Evolutionary conservation across 2,797 vertebrate species (phyloP), one percentile per base, ranked within the genome.

Genomic region (Geotrypetes seraphini): DNA sequence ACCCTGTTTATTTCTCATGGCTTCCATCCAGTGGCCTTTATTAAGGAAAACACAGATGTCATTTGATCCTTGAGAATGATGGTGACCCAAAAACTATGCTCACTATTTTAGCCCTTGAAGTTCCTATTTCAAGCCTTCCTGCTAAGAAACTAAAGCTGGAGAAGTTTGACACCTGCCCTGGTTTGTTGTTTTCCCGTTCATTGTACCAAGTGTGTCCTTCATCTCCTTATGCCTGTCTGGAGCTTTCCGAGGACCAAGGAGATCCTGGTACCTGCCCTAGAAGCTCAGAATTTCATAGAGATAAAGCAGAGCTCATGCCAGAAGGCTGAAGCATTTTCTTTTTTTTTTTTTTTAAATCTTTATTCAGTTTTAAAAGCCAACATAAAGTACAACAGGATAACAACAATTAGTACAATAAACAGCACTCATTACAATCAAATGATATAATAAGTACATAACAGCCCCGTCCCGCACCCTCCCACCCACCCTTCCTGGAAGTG

Each of bases 31-130:
- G 13, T 5, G 7, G 34, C 7, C 30, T 37, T 33, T 35, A 28
- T 13, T 21, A 30, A 34, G 26, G 36, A 33, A 29, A 46, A 29
- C 36, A 22, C 31, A 39, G 22, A 22, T 39, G 43, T 46, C 43
- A 39, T 18, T 33, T 21, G 25, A 38, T 43, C 25, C 35, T 25
- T 17, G 36, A 39, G 31, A 39, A 18, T 25, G 27, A 22, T 18
- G 14, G 16, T 7, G 31, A 25, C 36, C 26, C 16, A 1, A 10
- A 10, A 46, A 22, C 18, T 35, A 33, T 38, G 13, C 21, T 10
- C 5, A 18, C 19, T 28, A 29, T 22, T 31, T 6, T 4, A 16
- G 20, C 22, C 9, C 12, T 10, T 3, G n/a, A 11, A 21, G 7
- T 37, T 42, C 31, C 30, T 38, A 38, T 33, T 33, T 33, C 20